Conservation (phyloP, 2,113 vertebrate genomes). For the Tupaia tana region DNA sequence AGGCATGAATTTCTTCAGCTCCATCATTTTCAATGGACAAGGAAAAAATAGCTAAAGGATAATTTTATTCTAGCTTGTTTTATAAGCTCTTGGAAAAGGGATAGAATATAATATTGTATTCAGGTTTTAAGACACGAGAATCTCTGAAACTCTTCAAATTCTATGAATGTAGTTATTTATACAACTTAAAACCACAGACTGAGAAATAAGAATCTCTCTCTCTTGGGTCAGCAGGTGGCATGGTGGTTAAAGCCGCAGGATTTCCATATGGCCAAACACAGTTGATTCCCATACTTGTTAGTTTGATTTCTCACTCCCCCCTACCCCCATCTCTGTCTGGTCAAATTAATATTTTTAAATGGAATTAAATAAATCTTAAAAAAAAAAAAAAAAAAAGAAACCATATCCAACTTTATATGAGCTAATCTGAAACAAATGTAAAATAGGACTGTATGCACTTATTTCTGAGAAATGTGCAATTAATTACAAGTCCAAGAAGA, state of each 20-base stretch:
- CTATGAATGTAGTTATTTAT: not conserved
- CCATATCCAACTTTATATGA: not conserved
- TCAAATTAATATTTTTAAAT: too few species aligned
- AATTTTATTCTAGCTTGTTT: not conserved
- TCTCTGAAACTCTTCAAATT: not conserved
- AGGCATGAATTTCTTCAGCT: not conserved
- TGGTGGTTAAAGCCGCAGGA: too few species aligned
- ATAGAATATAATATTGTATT: not conserved
- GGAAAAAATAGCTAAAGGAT: not conserved
- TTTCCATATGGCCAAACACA: too few species aligned
- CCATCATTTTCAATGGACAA: not conserved
- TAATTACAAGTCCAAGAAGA: not conserved
- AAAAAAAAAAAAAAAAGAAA: too few species aligned
- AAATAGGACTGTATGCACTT: not conserved
- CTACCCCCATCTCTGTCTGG: too few species aligned
- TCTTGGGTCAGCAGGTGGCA: too few species aligned
- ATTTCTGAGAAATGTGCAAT: not conserved
- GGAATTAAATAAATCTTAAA: too few species aligned
- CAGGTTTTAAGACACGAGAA: not conserved
- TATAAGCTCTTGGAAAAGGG: not conserved
- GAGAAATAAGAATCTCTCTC: not conserved
- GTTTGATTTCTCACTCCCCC: too few species aligned
- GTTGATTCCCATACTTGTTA: too few species aligned
- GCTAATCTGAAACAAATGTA: not conserved
- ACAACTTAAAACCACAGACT: not conserved